Base-by-base conservation (phyloP, 2,113 vertebrate species). In the Charadrius vociferus region DNA sequence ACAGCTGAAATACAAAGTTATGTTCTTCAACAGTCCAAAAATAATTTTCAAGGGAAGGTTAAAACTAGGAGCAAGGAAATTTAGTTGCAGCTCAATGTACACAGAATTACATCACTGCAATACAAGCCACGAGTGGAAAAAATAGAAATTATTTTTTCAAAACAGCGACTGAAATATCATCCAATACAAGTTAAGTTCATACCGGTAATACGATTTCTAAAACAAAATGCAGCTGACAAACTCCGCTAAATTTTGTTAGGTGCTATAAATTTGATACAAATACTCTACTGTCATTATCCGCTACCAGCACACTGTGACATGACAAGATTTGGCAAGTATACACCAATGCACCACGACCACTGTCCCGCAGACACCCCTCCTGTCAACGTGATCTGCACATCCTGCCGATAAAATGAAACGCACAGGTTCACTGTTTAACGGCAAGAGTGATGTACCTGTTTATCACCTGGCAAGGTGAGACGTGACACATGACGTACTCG, bases 371-470 rank as follows among this genome's bases (percentile, higher is more conserved):
- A 2, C 19, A 81, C 1, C 32, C 36, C 29, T 30, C 6, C 61
- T 32, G 49, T 2, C 41, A 37, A 23, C 12, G 1, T 0, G 8
- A 18, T 0, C 16, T 0, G 3, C 37, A 3, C 39, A 10, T 7
- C 15, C 36, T 11, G 19, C 18, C 71, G 6, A 5, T 5, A 29
- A 29, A 21, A 9, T 0, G 6, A 29, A 37, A 41, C 0, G 6
- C 14, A 1, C 1, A 1, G 0, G 26, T n/a, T 32, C 77, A 21
- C 11, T 0, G 14, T 2, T 26, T 7, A 27, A 9, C 0, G 6
- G 32, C 32, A 21, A 14, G 39, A 14, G 36, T 0, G 7, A 23
- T 5, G 5, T 1, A 7, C 1, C 36, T 4, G 10, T 1, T 9
- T 1, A 22, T 1, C 2, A 1, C 66, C 43, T 4, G 10, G 47